Base-by-base conservation (phyloP, 2,113 vertebrate species). In the Castor canadensis region DNA sequence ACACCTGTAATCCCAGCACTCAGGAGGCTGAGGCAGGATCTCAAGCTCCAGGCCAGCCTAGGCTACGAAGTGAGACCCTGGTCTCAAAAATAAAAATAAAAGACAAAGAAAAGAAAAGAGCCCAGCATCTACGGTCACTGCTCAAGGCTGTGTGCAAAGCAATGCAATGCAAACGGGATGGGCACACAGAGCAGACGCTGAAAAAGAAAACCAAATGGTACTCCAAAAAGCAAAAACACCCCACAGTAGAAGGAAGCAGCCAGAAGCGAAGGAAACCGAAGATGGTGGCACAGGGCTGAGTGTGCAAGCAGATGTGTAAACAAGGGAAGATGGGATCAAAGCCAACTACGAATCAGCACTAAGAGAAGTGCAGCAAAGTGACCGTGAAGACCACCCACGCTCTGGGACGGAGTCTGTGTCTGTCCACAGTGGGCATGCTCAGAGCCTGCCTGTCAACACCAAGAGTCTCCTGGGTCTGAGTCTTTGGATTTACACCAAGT, bases 311-410 rank as follows among this genome's bases (percentile, higher is more conserved):
- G 69, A 80, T 1, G 9, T n/a, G 81, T 81, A 91, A 97, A 96
- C 43, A 93, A 87, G 69, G 92, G 96, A 54, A 22, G 3, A 88
- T 19, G n/a, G 97, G 97, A 97, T 97, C 93, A 98, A 89, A 82
- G 43, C 89, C 97, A 97, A 98, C 97, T 96, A 97, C 92, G 91
- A 43, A 82, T 80, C 22, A 62, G 89, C 77, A 88, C 90, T 96
- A 95, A 89, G 95, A 98, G 93, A 97, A 94, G 95, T 24, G 64
- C 67, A 92, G 81, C 82, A 75, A 96, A 95, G 96, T 84, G 15
- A 95, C 72, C 88, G 87, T 38, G 54, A 54, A 73, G 94, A 38
- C 69, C 87, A 22, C 20, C 35, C 1, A 22, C 16, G 12, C 67
- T 30, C 11, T 6, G 24, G 16, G 32, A 43, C 15, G 20, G 52